phyloP scores from a whole-genome alignment of 2,888 invertebrate genomes.

The Drosophila affinis region DNA sequence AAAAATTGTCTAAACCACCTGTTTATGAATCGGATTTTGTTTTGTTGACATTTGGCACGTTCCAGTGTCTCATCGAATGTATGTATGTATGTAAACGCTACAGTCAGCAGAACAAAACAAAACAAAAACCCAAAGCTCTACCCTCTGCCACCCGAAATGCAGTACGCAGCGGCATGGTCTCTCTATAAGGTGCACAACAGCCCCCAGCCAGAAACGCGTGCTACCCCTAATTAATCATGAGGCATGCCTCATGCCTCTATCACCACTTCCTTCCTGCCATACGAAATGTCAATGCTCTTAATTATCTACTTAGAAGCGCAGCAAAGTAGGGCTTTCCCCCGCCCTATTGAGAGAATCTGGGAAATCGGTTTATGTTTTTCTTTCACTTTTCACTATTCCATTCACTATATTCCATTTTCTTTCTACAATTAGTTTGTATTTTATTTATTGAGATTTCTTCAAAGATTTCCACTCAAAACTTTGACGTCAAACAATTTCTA shows the following conservation, averaged over 20 bases:
- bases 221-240: conserved; percentile 33
- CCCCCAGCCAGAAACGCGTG: conserved; percentile 36
- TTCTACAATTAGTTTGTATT: not conserved
- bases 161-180: conserved; percentile 8
- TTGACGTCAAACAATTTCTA: conserved; percentile 29
- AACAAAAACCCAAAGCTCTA: conserved; percentile 11
- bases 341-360: not conserved
- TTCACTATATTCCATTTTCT: not conserved
- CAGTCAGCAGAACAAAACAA: conserved; percentile 45
- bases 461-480: conserved; percentile 4
- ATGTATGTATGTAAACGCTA: conserved; percentile 32
- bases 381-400: not conserved
- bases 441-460: not conserved
- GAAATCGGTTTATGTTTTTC: not conserved
- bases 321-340: too few relatives aligned
- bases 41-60: conserved; percentile 62
- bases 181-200: conserved; percentile 12
- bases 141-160: conserved; percentile 10
- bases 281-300: not conserved
- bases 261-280: not conserved
- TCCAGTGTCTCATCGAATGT: conserved; percentile 52
- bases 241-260: too few relatives aligned
- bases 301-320: not conserved
- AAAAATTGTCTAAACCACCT: too few relatives aligned
- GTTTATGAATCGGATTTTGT: conserved; percentile 63